Conservation (phyloP, 2,888 invertebrate genomes). For the Diaperis boleti region DNA sequence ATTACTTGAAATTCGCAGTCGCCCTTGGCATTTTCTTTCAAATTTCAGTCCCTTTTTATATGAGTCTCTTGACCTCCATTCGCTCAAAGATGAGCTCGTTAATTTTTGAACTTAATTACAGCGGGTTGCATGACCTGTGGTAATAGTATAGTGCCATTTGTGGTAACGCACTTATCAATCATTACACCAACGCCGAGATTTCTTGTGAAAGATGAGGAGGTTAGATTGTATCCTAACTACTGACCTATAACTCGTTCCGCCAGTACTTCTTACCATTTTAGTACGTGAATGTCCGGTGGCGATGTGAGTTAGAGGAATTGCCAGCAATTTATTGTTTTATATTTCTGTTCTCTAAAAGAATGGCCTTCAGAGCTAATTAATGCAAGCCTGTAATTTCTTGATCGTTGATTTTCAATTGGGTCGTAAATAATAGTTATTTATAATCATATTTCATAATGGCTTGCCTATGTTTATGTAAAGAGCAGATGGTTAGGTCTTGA, state of each 20-base stretch:
- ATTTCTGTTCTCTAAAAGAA: too few relatives aligned
- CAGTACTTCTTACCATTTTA: constrained; percentile 4
- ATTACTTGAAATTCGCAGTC: constrained; percentile 12
- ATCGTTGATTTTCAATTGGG: too few relatives aligned
- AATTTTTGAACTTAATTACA: neutral
- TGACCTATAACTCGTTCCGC: constrained; percentile 25
- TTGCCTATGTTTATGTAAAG: too few relatives aligned
- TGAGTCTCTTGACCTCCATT: constrained; percentile 28
- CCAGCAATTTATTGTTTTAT: too few relatives aligned
- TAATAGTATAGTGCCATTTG: constrained; percentile 6
- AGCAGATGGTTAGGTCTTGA: too few relatives aligned
- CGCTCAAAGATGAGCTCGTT: neutral
- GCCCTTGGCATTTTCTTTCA: constrained; percentile 6
- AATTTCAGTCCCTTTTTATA: neutral
- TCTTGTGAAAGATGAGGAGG: constrained; percentile 23
- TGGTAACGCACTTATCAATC: constrained; percentile 5
- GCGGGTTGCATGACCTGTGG: constrained; percentile 6
- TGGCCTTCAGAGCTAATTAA: too few relatives aligned
- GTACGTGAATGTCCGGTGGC: constrained; percentile 20
- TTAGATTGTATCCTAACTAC: constrained; percentile 29
- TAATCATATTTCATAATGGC: too few relatives aligned
- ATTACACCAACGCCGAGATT: constrained; percentile 28
- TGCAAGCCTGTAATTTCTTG: too few relatives aligned
- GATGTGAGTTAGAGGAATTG: neutral
- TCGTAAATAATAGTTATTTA: too few relatives aligned